Percentiles rank a stretch among this genome's conserved stretches.
Conservation (phyloP, 2,113 vertebrate genomes). For the Pavo muticus region DNA sequence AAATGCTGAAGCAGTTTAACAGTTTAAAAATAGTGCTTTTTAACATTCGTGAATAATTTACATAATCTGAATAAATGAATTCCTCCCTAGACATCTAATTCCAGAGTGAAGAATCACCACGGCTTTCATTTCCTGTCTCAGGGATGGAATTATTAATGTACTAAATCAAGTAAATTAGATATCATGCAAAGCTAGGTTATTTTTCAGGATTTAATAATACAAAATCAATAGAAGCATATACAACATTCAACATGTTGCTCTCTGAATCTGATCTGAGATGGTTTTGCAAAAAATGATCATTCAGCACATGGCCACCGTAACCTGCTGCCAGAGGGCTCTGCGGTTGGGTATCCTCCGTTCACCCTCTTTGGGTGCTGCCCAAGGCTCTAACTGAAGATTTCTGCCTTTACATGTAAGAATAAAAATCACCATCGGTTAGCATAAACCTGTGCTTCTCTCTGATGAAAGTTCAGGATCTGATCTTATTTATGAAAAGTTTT, state of each 20-base stretch:
- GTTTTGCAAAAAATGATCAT: slow-evolving; percentile 5
- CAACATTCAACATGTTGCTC: neutral
- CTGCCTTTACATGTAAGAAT: neutral
- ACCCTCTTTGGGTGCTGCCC: neutral
- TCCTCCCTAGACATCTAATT: slow-evolving; percentile 4
- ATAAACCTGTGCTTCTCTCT: neutral
- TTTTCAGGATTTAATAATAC: slow-evolving; percentile 46
- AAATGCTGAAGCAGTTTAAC: neutral
- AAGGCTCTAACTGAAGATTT: neutral
- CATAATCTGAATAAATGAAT: neutral
- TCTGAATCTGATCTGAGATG: neutral
- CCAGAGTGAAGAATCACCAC: neutral
- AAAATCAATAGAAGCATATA: slow-evolving; percentile 60
- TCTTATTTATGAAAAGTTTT: neutral
- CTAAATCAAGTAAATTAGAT: slow-evolving; percentile 39
- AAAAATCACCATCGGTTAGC: neutral
- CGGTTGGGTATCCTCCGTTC: neutral
- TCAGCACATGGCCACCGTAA: neutral
- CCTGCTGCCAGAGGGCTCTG: neutral
- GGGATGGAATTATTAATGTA: neutral
- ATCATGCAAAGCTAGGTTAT: slow-evolving; percentile 18
- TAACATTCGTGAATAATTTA: slow-evolving; percentile 5
- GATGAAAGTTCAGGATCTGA: neutral
- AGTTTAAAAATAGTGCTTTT: neutral
- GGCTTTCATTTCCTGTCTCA: neutral